Evolutionary conservation across 2,888 invertebrate species (phyloP), one percentile per base, ranked within the genome.

Genomic region (Hyposoter dolosus): DNA sequence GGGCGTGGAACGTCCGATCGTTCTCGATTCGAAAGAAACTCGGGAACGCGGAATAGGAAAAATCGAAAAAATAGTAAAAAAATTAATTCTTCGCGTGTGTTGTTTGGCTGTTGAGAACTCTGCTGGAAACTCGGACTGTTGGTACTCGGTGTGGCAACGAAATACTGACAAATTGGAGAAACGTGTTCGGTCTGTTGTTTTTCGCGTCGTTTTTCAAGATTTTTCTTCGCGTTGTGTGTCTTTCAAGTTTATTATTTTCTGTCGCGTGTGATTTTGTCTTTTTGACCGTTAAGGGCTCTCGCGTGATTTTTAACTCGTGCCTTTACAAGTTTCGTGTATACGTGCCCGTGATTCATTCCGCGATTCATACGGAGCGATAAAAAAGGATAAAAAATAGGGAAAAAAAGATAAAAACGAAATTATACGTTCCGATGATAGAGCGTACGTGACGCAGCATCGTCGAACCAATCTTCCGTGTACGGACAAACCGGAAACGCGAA

Each of bases 1-100:
- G 82, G 84, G 82, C 63, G 72, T 74, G 40, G 56, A 40, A 56
- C 71, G 71, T 53, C n/a, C 32, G 47, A 72, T 72, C 35, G 35
- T 15, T 40, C 72, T 19, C 56, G 32, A 35, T 40, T 56, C 7
- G 2, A 40, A n/a, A 15, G 7, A 56, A n/a, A 2, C 50, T 32
- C 4, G 4, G 19, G 12, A 35, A 47, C n/a, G n/a, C 3, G 23
- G n/a, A 12, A n/a, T 35, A 17, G 12, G 12, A 50, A 50, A 47
- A 28, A 2, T 35, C 0, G 0, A 40, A 19, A 35, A 5, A 35
- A 50, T 15, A 12, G 56, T 15, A 23, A 19, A 72, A 53, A 50
- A 35, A 35, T 74, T 9, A 56, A 17, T 47, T 17, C 4, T 50
- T 19, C 23, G 47, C 28, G 56, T 60, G 56, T 60, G 53, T 75